Conservation (phyloP, 2,797 vertebrate species). For the Bradypodion pumilum region DNA sequence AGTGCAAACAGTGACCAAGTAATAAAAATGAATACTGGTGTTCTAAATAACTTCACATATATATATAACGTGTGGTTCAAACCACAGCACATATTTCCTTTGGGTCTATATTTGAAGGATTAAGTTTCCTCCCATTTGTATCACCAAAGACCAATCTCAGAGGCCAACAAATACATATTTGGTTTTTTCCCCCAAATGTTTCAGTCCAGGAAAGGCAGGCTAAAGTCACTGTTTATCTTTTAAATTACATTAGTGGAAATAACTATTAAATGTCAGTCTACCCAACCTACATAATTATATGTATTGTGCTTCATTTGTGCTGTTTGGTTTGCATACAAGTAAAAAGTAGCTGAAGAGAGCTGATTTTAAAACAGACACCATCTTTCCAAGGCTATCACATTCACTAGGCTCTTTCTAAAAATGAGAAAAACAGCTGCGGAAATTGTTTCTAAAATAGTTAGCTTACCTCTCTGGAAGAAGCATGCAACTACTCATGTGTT, state of each 20-base stretch:
- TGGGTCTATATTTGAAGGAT: constrained; percentile 28
- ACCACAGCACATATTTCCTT: constrained; percentile 25
- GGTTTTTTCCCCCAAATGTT: constrained; percentile 6
- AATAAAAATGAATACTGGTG: constrained; percentile 21
- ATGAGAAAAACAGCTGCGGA: neutral
- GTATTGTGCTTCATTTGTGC: constrained; percentile 1
- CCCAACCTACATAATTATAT: neutral
- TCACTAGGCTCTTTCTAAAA: constrained; percentile 4
- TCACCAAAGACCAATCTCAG: constrained; percentile 3
- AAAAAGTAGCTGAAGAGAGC: constrained; percentile 3
- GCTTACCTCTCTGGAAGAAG: neutral
- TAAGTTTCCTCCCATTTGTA: constrained; percentile 9
- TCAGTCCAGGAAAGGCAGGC: neutral
- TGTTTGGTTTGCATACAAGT: constrained; percentile 1
- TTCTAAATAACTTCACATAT: constrained; percentile 36
- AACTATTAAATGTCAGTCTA: neutral
- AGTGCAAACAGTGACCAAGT: constrained; percentile 33
- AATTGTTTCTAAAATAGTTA: neutral
- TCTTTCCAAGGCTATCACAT: neutral
- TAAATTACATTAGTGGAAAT: constrained; percentile 25
- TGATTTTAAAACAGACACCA: neutral
- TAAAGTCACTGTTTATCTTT: constrained; percentile 1
- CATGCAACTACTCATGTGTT: constrained; percentile 10
- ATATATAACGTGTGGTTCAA: constrained; percentile 40
- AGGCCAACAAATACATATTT: neutral